Evolutionary conservation across 2,888 invertebrate genomes (phyloP).

Genomic region (Adela reaumurella): DNA sequence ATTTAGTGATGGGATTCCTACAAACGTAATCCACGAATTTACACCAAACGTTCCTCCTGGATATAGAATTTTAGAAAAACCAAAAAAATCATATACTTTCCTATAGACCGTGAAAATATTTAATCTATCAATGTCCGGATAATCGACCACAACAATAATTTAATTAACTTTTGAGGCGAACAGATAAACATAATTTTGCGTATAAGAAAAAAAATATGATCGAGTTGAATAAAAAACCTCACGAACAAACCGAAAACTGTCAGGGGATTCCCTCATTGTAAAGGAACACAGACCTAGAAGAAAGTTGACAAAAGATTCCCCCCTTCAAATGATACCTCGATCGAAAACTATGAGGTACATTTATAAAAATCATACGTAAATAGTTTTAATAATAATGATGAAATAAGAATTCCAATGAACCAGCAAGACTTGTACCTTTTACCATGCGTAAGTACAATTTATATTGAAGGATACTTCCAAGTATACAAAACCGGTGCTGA

Average conservation of each 20-base stretch:
- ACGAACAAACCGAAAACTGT: too few species aligned
- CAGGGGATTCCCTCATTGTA: too few species aligned
- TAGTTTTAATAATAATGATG: too few species aligned
- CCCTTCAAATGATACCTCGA: conserved; percentile 2
- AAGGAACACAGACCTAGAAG: too few species aligned
- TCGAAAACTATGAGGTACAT: conserved; percentile 7
- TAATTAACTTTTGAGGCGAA: conserved; percentile 20
- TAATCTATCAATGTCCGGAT: conserved; percentile 17
- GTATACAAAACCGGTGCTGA: conserved; percentile 4
- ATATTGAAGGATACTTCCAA: conserved; percentile 13
- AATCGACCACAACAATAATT: conserved; percentile 18
- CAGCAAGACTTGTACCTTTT: too few species aligned
- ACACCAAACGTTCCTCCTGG: conserved; percentile 19
- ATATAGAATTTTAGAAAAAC: conserved; percentile 23
- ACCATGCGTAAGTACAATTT: conserved; percentile 7
- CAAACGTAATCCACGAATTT: conserved; percentile 24
- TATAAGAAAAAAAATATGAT: too few species aligned
- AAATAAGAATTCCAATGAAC: conserved; percentile 6
- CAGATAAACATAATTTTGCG: too few species aligned
- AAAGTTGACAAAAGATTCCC: too few species aligned
- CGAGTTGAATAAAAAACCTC: too few species aligned
- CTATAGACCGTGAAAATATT: conserved; percentile 16
- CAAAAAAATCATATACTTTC: conserved; percentile 22
- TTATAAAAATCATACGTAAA: too few species aligned
- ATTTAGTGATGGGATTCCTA: conserved; percentile 16